Conservation (phyloP, 2,797 vertebrate genomes). For the Sebastes dallii region DNA sequence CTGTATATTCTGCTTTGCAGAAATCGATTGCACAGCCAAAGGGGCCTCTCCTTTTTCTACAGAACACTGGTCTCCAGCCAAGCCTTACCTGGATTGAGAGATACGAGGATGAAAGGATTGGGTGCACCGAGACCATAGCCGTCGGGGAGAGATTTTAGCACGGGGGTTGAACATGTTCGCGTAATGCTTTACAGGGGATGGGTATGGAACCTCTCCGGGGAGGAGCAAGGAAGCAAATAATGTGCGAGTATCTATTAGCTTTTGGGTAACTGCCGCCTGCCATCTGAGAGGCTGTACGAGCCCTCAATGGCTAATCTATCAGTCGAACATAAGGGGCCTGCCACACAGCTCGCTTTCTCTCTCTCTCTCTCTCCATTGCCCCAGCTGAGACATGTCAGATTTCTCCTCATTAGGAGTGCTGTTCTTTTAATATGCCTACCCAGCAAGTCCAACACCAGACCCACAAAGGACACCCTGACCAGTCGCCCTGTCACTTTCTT, state of each 20-base stretch:
- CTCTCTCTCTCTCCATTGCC: neutral
- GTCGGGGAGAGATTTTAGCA: slow-evolving; percentile 68
- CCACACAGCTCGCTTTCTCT: slow-evolving; percentile 16
- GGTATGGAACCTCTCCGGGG: slow-evolving; percentile 60
- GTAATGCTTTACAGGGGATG: slow-evolving; percentile 70
- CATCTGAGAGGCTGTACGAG: slow-evolving; percentile 50
- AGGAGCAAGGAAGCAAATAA: slow-evolving; percentile 65
- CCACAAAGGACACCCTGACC: slow-evolving; percentile 60
- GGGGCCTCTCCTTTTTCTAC: slow-evolving; percentile 62
- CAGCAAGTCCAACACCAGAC: slow-evolving; percentile 30
- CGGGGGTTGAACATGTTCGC: slow-evolving; percentile 63
- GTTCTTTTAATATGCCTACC: slow-evolving; percentile 55
- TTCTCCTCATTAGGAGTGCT: slow-evolving; percentile 52
- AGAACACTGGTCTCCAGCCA: slow-evolving; percentile 69
- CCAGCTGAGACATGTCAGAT: slow-evolving; percentile 44
- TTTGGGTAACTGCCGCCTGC: slow-evolving; percentile 59
- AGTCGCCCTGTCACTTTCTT: slow-evolving; percentile 58
- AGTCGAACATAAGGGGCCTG: slow-evolving; percentile 50
- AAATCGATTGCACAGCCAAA: slow-evolving; percentile 75
- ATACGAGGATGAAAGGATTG: slow-evolving; percentile 76
- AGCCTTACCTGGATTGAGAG: slow-evolving; percentile 78
- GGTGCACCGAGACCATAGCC: slow-evolving; percentile 68
- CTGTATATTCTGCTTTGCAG: slow-evolving; percentile 71
- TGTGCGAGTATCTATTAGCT: slow-evolving; percentile 68
- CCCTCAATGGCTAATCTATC: slow-evolving; percentile 64